Conservation (phyloP, 2,888 invertebrate genomes). For the Luperina nickerlii region DNA sequence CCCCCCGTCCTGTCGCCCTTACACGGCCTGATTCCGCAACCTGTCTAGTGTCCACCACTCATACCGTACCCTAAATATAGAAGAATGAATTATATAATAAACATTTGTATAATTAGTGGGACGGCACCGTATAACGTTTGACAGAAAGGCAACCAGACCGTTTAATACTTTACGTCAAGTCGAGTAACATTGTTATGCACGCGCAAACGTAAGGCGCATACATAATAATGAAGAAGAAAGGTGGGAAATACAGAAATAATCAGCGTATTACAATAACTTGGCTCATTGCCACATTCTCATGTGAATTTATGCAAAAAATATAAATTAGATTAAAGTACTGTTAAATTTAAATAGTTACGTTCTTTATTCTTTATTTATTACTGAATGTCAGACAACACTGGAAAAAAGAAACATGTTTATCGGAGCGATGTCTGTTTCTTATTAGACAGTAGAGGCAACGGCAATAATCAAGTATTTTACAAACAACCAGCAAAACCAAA, state of each 20-base stretch:
- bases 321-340: slow-evolving; percentile 34
- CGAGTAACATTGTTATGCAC: slow-evolving; percentile 58
- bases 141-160: slow-evolving; percentile 51
- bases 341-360: not conserved
- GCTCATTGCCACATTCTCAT: slow-evolving; percentile 41
- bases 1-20: slow-evolving; percentile 70
- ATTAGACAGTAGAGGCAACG: not conserved
- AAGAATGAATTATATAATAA: slow-evolving; percentile 59
- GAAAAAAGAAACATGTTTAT: not conserved
- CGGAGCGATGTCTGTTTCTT: not conserved
- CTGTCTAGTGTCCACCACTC: slow-evolving; percentile 56
- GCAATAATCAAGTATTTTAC: not conserved
- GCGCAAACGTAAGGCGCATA: slow-evolving; percentile 54
- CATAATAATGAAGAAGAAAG: slow-evolving; percentile 62
- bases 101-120: slow-evolving; percentile 56
- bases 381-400: not conserved
- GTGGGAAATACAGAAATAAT: slow-evolving; percentile 55
- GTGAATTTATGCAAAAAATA: slow-evolving; percentile 26
- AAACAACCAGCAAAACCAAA: not conserved
- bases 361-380: not conserved
- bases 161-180: slow-evolving; percentile 56
- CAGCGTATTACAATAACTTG: slow-evolving; percentile 48
- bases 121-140: slow-evolving; percentile 41
- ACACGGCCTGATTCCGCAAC: slow-evolving; percentile 75
- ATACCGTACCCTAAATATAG: slow-evolving; percentile 40